Base-by-base conservation (phyloP, 2,888 invertebrate species). In the Leptopilina drosophilae region DNA sequence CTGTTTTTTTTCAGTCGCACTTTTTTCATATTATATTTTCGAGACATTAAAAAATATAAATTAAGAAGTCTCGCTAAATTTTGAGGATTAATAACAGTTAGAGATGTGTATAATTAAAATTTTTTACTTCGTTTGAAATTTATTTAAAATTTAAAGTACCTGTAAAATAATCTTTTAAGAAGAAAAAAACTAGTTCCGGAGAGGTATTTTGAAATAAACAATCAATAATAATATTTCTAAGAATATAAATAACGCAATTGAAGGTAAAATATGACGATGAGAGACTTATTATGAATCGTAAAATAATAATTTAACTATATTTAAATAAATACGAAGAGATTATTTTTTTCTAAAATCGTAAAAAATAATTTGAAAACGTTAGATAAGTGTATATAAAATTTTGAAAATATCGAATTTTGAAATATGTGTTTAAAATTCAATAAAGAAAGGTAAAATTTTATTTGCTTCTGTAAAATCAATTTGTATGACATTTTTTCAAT, bases 181-280 rank as follows among this genome's bases (percentile, higher is more conserved):
- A 62, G 1, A 20, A 8, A 62, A 62, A 62, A 62, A 62, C 59
- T 59, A n/a, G 20, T 9, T 9, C 62, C 20, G 7, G 20, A 15
- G n/a, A 15, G 15, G 15, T n/a, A 11, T 20, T 62, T 67, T 66
- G 46, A 20, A 67, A 49, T 49, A 46, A 46, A 67, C 67, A 49
- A 46, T 20, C 5, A 9, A 26, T 53, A 9, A 26, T 53, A 49
- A 12, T 20, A 69, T 26, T 69, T 69, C 67, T 49, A 26, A 67
- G 67, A 67, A 53, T 26, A 67, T 49, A 67, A 15, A n/a, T 46
- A 46, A 67, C 49, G 12, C 26, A 26, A 69, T 69, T 69, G 49
- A 49, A 69, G 49, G 49, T 49, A 15, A 69, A 49, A 69, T 5
- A 7, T 46, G 67, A 49, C 46, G 46, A 33, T 33, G 33, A 33